These are phyloP conservation scores for Pandemis corylana DNA, from an alignment of 2,888 invertebrate species.

Conservation along the genomic window DNA sequence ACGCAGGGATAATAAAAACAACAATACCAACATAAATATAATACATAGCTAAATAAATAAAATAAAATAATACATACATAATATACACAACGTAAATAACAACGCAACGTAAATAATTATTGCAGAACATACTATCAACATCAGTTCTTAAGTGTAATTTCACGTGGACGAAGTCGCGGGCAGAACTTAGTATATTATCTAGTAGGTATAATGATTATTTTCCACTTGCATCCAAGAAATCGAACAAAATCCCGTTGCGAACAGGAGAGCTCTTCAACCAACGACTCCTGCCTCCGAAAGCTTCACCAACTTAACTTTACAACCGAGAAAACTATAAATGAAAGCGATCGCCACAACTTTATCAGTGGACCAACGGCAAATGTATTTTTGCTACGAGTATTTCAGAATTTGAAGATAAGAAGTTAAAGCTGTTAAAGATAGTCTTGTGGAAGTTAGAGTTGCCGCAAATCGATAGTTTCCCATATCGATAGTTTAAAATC, in stretches of 20 bases:
- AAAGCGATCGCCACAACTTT: not conserved
- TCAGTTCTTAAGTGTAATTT: no score
- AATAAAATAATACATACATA: no score
- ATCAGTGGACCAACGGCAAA: conserved; percentile 6
- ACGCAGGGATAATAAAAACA: no score
- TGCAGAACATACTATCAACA: no score
- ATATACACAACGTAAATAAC: no score
- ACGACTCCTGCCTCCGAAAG: conserved; percentile 2
- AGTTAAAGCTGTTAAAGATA: not conserved
- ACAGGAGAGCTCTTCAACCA: conserved; percentile 1
- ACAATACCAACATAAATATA: no score
- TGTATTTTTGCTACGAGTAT: conserved; percentile 1
- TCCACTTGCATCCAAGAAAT: not conserved
- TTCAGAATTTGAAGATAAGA: not conserved
- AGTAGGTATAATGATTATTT: not conserved
- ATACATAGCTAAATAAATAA: no score
- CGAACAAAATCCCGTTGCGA: not conserved
- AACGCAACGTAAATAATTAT: no score
- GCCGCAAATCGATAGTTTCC: no score
- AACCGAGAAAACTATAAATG: conserved; percentile 1
- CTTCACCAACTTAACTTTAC: conserved; percentile 9
- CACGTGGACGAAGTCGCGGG: no score
- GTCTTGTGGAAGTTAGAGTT: not conserved
- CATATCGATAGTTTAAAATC: no score
- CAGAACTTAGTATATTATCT: no score